Percentiles rank a stretch among this genome's conserved stretches.
Evolutionary conservation across 2,797 vertebrate species (phyloP).

Genomic region (Philypnodon macrostomus): DNA sequence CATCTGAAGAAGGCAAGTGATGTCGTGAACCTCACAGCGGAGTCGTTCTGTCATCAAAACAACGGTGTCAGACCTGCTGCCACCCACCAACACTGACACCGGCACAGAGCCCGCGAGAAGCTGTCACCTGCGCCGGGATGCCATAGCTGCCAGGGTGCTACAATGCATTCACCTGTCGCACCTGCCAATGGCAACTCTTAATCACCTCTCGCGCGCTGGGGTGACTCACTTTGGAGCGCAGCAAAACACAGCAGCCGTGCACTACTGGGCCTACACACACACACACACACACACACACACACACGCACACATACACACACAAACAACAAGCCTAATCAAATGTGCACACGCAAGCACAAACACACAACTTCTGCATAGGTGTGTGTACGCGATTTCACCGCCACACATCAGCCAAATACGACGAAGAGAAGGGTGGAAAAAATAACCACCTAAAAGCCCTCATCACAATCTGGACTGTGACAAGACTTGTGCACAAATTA

Average conservation of each 20-base stretch:
- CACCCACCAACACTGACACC: conserved; percentile 67
- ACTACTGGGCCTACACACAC: too few relatives aligned
- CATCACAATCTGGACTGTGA: conserved; percentile 71
- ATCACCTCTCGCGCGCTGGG: conserved; percentile 60
- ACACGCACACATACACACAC: conserved; percentile 37
- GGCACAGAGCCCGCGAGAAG: conserved; percentile 57
- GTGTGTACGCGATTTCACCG: conserved; percentile 45
- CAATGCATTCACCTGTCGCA: conserved; percentile 70
- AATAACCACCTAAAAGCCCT: conserved; percentile 66
- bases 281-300: conserved; percentile 2
- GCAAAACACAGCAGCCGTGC: too few relatives aligned
- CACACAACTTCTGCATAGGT: conserved; percentile 19
- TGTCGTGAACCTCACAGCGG: conserved; percentile 63
- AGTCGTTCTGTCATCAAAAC: conserved; percentile 74
- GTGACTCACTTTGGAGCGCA: conserved; percentile 56
- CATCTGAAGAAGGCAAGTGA: conserved; percentile 65
- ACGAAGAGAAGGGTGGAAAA: conserved; percentile 36
- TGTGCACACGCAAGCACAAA: conserved; percentile 39
- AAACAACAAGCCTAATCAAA: conserved; percentile 70
- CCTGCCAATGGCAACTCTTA: conserved; percentile 72
- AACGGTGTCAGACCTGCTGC: conserved; percentile 67
- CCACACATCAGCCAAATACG: conserved; percentile 19
- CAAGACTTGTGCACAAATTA: conserved; percentile 76
- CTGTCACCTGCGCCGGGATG: conserved; percentile 70
- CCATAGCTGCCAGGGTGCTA: conserved; percentile 68